These are phyloP conservation scores for Nothocercus nigrocapillus DNA, from an alignment of 2,113 vertebrate genomes.

Conservation along the genomic window DNA sequence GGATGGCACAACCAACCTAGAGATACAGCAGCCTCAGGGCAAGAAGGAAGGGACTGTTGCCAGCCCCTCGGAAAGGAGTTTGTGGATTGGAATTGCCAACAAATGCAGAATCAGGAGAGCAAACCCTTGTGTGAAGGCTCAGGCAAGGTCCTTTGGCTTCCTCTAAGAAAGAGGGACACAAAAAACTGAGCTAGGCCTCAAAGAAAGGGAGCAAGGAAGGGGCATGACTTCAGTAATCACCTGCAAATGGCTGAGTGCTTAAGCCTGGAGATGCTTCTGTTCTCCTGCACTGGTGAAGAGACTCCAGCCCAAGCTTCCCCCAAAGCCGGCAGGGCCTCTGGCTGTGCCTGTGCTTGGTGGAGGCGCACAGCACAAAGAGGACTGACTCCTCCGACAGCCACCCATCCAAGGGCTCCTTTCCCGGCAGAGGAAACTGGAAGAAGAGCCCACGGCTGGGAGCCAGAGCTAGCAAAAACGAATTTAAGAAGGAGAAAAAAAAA, in stretches of 20 bases:
- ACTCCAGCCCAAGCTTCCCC: not conserved
- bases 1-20: not conserved
- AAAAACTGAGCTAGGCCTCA: not conserved
- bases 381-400: not conserved
- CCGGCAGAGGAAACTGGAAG: not conserved
- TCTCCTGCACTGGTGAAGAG: not conserved
- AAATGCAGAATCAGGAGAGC: not conserved
- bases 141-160: accelerated
- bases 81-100: not conserved
- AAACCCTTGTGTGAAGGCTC: not conserved
- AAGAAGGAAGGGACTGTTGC: not conserved
- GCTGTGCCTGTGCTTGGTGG: not conserved
- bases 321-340: not conserved
- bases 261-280: not conserved
- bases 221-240: not conserved
- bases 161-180: not conserved
- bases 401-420: not conserved
- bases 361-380: not conserved
- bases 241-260: not conserved
- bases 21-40: not conserved
- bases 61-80: not conserved
- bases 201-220: not conserved
- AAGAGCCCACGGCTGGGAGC: not conserved
- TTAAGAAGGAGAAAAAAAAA: not conserved
- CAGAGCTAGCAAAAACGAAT: not conserved